A percentile compares a stretch with the other conserved stretches of the same genome.
Conservation (phyloP, 2,888 invertebrate species). For the Auanema sp. region DNA sequence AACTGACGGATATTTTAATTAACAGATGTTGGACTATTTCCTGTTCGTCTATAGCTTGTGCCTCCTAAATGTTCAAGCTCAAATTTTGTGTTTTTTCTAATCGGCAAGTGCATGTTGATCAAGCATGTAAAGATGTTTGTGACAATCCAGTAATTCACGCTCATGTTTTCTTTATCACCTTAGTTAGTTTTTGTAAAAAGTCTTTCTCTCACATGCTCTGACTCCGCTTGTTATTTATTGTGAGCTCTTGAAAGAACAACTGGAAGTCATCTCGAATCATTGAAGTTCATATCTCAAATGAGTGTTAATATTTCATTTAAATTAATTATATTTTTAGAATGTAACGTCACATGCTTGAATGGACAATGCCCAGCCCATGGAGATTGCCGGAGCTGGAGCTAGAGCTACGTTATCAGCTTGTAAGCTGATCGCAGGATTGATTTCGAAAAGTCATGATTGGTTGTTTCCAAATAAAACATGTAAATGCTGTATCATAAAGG, state of each 20-base stretch:
- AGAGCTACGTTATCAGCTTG: conserved; percentile 39
- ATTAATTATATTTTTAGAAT: conserved; percentile 26
- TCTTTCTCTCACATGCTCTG: conserved; percentile 85
- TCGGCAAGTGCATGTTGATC: no score
- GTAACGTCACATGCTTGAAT: conserved; percentile 44
- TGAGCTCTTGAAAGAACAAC: conserved; percentile 86
- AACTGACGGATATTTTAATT: no score
- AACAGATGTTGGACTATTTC: no score
- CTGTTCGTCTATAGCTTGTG: no score
- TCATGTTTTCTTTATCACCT: no score
- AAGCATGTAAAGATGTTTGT: no score
- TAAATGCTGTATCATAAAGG: no score
- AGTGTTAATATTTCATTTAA: neutral
- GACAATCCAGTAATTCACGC: no score
- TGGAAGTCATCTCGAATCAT: conserved; percentile 85
- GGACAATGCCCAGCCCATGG: conserved; percentile 53
- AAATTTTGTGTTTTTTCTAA: no score
- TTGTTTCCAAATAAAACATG: no score
- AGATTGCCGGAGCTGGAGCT: conserved; percentile 30
- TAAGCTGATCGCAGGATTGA: conserved; percentile 27
- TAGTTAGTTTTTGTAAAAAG: no score
- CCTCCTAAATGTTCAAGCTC: no score
- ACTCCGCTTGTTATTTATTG: conserved; percentile 86
- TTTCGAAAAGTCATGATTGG: conserved; percentile 28
- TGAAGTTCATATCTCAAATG: conserved; percentile 43